Base-by-base conservation (phyloP, 2,113 vertebrate species). In the Cyphomyrus plagiostoma region DNA sequence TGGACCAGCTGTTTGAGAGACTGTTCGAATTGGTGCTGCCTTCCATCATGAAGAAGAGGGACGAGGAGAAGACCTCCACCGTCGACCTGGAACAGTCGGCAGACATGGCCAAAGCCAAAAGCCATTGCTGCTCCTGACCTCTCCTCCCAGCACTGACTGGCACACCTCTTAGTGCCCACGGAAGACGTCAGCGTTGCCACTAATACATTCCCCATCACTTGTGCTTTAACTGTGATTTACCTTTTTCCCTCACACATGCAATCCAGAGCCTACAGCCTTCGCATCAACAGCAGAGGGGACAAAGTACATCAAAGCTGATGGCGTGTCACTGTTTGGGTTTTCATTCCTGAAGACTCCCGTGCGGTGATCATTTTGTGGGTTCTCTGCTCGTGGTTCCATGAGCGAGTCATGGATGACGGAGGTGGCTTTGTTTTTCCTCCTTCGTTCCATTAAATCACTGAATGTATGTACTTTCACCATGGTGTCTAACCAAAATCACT, bases 11-110 rank as follows among this genome's bases (percentile, higher is more conserved):
- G 92, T 99, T 99, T 8, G 98, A 99, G 92, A 97, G 96, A 0
- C 89, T 99, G 87, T 99, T 99, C 5, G 97, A 99, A 52, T 95
- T 99, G 96, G 95, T 99, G 53, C 95, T 98, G 89, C 97, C 98
- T 0, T 92, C 96, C 58, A 97, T 99, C 21, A 89, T 96, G 9
- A 96, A 93, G 91, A 98, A 98, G 92, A 95, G 95, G 70, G 94
- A 94, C 0, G 96, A 97, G 92, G 96, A 95, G 82, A 93, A 93
- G 0, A 92, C 94, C 0, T 95, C 97, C n/a, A 98, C 96, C 0
- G 97, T 99, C 77, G 96, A 98, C 70, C 95, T 99, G 80, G 93
- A 96, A 4, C 93, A 96, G 19, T 95, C 92, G 70, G 95, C 95
- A 89, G 94, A 92, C 0, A 90, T 89, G 9, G 92, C 93, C 91